Percentiles rank a stretch among this genome's conserved stretches.
Conservation (phyloP, 2,797 vertebrate genomes). For the Crypturellus tataupa region DNA sequence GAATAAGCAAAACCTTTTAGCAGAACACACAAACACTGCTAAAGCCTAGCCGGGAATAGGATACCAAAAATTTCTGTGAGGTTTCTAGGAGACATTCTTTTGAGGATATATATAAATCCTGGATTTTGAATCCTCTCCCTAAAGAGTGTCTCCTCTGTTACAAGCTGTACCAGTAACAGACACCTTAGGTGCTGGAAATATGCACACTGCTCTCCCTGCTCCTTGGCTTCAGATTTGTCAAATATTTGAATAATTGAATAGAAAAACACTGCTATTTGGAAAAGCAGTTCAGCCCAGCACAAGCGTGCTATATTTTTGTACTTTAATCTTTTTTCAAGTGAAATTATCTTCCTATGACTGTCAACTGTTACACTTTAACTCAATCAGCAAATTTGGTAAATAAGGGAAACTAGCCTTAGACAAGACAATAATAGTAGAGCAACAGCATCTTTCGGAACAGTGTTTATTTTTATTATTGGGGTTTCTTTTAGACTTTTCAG, state of each 20-base stretch:
- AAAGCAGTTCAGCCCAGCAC: not conserved
- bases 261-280: not conserved
- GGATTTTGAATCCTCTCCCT: not conserved
- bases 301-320: not conserved
- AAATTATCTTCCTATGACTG: not conserved
- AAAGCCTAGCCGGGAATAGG: not conserved
- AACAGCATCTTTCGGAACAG: not conserved
- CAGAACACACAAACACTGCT: not conserved
- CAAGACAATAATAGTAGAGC: not conserved
- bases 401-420: not conserved
- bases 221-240: not conserved
- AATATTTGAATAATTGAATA: not conserved
- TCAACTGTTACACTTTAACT: not conserved
- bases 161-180: not conserved
- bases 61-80: not conserved
- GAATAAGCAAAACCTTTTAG: constrained; percentile 45
- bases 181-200: not conserved
- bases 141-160: not conserved
- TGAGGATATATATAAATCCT: not conserved
- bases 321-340: not conserved
- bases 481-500: not conserved
- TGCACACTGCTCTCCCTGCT: not conserved
- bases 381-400: not conserved
- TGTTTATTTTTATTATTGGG: not conserved
- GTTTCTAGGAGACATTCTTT: not conserved